Evolutionary conservation across 2,113 vertebrate species (phyloP).

Genomic region (Columba livia): DNA sequence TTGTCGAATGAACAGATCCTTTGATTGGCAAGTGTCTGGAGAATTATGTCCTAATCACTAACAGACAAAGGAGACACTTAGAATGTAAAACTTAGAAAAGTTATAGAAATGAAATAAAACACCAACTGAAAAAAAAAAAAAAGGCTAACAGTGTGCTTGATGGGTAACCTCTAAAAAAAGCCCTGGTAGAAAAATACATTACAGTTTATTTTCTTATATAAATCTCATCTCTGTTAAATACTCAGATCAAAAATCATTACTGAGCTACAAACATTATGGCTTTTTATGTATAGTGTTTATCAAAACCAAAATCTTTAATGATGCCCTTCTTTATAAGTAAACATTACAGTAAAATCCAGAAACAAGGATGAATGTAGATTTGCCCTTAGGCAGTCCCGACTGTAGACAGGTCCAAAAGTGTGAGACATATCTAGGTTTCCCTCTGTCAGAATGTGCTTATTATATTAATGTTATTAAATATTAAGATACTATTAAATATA

Average conservation of each 20-base stretch:
- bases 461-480: neutral
- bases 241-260: neutral
- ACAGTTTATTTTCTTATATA: neutral
- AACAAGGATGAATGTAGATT: neutral
- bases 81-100: neutral
- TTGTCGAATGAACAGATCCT: neutral
- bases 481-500: neutral
- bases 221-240: neutral
- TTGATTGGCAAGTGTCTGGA: neutral
- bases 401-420: neutral
- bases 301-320: neutral
- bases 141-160: neutral
- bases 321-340: neutral
- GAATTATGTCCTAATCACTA: neutral
- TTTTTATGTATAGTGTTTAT: neutral
- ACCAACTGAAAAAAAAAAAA: neutral
- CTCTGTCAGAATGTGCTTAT: neutral
- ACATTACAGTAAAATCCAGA: neutral
- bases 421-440: neutral
- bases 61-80: neutral
- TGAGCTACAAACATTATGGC: neutral
- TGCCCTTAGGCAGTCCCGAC: neutral
- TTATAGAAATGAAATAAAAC: neutral
- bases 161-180: neutral
- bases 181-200: neutral